These are phyloP conservation scores for Heteronetta atricapilla DNA, from an alignment of 2,113 vertebrate genomes.

Conservation along the genomic window DNA sequence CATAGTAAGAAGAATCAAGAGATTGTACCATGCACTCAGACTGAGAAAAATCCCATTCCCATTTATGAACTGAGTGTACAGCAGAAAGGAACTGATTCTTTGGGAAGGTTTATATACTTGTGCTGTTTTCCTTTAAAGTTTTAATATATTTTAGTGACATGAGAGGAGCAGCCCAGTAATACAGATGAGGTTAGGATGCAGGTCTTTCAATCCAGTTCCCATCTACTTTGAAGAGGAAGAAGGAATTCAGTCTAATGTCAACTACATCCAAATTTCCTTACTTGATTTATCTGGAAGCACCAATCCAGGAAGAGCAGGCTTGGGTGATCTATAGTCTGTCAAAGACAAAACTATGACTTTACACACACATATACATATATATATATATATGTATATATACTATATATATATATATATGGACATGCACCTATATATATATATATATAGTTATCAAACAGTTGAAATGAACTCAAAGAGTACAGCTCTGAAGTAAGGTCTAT, in stretches of 20 bases:
- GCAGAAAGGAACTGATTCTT: background rate
- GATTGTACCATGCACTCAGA: background rate
- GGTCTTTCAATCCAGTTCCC: background rate
- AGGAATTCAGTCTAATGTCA: background rate
- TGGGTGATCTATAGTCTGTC: background rate
- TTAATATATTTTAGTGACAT: background rate
- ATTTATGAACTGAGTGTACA: background rate
- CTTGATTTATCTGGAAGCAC: background rate
- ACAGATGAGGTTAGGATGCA: background rate
- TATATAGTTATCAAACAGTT: background rate
- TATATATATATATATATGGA: no score
- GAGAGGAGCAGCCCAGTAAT: background rate
- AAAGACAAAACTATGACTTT: background rate
- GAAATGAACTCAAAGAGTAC: background rate
- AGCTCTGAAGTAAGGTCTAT: background rate
- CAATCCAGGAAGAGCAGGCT: background rate
- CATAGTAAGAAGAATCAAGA: background rate
- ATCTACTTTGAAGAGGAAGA: background rate
- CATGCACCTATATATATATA: no score
- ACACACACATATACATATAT: fast-evolving
- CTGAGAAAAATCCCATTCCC: background rate
- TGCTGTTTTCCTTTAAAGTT: background rate
- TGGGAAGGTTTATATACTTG: background rate
- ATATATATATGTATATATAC: no score
- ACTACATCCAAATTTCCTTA: background rate